Conservation (phyloP, 2,113 vertebrate species). For the Oreochromis aureus region DNA sequence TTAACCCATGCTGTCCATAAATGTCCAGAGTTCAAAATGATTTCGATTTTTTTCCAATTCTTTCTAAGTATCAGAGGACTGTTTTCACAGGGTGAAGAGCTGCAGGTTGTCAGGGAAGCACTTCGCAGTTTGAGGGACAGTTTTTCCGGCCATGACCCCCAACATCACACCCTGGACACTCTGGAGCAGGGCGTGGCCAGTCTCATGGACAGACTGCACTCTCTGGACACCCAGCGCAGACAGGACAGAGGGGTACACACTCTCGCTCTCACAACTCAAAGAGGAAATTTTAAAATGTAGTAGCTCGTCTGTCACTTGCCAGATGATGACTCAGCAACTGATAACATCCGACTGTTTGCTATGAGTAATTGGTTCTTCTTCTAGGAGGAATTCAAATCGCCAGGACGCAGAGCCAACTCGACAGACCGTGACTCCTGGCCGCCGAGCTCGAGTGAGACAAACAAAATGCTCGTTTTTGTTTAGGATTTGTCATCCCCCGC, state of each 20-base stretch:
- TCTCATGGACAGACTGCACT: constrained; percentile 86
- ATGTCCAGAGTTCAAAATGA: background rate
- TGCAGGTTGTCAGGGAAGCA: constrained; percentile 90
- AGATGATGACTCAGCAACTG: background rate
- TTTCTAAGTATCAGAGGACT: background rate
- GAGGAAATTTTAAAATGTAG: background rate
- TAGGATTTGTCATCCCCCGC: constrained; percentile 17
- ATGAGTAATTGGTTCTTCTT: constrained; percentile 16
- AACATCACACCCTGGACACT: constrained; percentile 96
- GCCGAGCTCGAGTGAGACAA: constrained; percentile 85
- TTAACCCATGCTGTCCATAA: background rate
- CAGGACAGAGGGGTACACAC: constrained; percentile 80
- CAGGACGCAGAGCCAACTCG: constrained; percentile 75
- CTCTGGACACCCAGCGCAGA: constrained; percentile 77
- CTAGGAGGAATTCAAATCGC: constrained; percentile 80
- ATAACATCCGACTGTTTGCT: background rate
- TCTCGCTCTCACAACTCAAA: background rate
- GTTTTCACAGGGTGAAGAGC: constrained; percentile 78
- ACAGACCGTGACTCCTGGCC: constrained; percentile 92
- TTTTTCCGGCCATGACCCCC: constrained; percentile 91
- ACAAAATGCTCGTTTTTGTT: constrained; percentile 13
- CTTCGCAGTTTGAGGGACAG: constrained; percentile 90
- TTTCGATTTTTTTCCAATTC: background rate
- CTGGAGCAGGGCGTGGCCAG: constrained; percentile 92
- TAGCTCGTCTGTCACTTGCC: background rate